These are phyloP conservation scores for Ochotona curzoniae DNA, from an alignment of 2,113 vertebrate genomes.

Conservation along the genomic window DNA sequence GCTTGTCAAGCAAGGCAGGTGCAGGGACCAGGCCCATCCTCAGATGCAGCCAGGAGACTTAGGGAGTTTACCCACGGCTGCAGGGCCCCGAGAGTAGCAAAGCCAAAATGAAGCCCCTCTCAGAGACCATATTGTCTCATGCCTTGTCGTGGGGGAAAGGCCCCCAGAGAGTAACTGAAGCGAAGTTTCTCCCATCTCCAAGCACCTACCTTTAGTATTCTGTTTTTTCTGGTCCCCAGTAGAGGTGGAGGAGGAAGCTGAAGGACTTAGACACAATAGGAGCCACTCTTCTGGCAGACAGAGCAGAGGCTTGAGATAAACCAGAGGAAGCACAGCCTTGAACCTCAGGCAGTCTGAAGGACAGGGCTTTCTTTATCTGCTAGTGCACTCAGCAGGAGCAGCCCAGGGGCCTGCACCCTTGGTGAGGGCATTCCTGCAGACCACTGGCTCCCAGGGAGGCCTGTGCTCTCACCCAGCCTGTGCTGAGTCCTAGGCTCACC, in stretches of 20 bases:
- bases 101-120: accelerated
- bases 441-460: not conserved
- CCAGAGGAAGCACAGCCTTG: not conserved
- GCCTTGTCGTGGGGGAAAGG: accelerated
- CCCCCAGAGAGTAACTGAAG: not conserved
- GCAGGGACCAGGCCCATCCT: not conserved
- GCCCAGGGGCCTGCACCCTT: not conserved
- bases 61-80: not conserved
- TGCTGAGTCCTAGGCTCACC: not conserved
- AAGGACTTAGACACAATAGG: not conserved
- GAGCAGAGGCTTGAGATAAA: not conserved
- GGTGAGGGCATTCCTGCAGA: not conserved
- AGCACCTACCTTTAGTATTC: not conserved
- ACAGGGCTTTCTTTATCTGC: not conserved
- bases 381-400: not conserved
- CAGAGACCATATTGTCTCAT: accelerated
- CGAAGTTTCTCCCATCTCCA: not conserved
- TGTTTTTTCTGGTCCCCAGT: not conserved
- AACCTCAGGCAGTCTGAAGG: not conserved
- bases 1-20: no score
- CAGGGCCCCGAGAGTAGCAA: not conserved
- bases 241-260: not conserved
- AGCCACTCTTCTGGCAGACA: not conserved
- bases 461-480: not conserved
- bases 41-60: not conserved